Conservation (phyloP, 2,113 vertebrate species). For the Oreocharis arfaki region DNA sequence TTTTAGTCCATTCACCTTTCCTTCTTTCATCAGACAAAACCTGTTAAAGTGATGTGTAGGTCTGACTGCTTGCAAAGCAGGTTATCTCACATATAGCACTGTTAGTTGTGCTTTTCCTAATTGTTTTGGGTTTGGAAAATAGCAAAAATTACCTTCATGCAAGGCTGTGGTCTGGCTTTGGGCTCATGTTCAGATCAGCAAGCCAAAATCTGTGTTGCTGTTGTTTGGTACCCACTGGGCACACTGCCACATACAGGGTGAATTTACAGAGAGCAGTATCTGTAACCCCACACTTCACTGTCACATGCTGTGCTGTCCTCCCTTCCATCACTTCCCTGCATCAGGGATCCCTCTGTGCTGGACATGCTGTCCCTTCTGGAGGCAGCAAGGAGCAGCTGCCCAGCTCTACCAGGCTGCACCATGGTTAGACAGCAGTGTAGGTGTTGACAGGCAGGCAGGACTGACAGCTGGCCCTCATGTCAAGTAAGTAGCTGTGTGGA, state of each 20-base stretch:
- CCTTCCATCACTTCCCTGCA: not conserved
- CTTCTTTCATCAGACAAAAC: not conserved
- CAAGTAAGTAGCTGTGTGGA: not conserved
- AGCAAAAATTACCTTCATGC: not conserved
- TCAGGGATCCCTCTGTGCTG: accelerated
- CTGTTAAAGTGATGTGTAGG: not conserved
- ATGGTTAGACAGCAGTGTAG: not conserved
- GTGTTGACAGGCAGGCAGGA: not conserved
- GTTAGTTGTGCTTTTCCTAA: not conserved
- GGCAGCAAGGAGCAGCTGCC: not conserved
- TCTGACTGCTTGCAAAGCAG: not conserved
- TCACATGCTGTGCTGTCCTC: not conserved
- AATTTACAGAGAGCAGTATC: not conserved
- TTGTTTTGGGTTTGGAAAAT: not conserved
- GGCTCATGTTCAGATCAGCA: not conserved
- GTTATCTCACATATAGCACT: not conserved
- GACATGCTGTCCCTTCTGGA: not conserved
- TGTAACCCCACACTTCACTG: not conserved
- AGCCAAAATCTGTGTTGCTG: not conserved
- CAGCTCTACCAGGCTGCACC: not conserved
- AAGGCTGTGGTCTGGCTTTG: not conserved
- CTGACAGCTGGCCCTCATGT: not conserved
- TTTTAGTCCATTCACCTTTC: not conserved
- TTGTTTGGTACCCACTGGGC: not conserved
- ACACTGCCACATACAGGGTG: not conserved